Conservation (phyloP, 2,113 vertebrate species). For the Cyanistes caeruleus region DNA sequence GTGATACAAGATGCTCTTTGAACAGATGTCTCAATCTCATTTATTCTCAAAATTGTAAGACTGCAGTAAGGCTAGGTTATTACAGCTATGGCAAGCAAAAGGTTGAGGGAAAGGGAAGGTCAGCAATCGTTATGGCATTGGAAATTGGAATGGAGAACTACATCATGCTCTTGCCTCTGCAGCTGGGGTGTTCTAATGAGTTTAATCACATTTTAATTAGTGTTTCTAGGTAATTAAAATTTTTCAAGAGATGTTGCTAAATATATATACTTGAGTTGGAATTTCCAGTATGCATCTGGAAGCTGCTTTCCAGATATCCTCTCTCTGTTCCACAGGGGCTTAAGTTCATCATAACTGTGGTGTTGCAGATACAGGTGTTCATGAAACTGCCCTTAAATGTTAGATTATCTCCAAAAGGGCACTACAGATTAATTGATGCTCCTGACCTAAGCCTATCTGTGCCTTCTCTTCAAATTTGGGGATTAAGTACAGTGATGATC, state of each 20-base stretch:
- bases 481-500: not conserved
- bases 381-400: not conserved
- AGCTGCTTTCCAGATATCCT: not conserved
- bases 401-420: not conserved
- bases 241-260: not conserved
- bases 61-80: not conserved
- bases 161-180: not conserved
- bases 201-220: conserved; percentile 1
- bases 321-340: not conserved
- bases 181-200: not conserved
- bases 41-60: not conserved
- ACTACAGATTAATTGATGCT: not conserved
- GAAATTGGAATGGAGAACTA: not conserved
- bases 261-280: not conserved
- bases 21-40: not conserved
- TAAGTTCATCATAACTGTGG: not conserved
- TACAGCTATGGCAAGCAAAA: not conserved
- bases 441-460: not conserved
- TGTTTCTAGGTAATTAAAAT: not conserved
- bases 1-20: not conserved
- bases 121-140: accelerated
- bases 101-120: not conserved
- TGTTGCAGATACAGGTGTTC: not conserved
- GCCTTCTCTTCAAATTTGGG: not conserved
- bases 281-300: not conserved